Evolutionary conservation across 1,140 invertebrate species (phyloP).

Genomic region (Euwallacea similis): DNA sequence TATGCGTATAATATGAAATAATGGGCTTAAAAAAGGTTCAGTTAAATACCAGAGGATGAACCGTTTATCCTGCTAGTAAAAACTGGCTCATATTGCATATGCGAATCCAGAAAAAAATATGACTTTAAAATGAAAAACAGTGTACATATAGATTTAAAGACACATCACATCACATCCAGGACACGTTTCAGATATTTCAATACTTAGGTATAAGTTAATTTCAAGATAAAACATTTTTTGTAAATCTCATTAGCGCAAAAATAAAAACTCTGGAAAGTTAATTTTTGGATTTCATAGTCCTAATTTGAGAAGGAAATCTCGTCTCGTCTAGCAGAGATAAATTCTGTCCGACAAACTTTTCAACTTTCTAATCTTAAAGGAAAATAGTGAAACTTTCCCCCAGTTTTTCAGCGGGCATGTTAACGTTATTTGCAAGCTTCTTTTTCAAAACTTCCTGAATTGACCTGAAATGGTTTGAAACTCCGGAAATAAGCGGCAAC

Average conservation of each 20-base stretch:
- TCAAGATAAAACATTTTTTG: not conserved
- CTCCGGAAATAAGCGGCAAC: not conserved
- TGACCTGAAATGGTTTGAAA: not conserved
- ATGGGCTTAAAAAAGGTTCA: no score
- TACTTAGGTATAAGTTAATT: not conserved
- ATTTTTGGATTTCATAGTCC: conserved; percentile 27
- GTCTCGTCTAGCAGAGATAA: conserved; percentile 22
- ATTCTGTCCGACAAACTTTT: conserved; percentile 35
- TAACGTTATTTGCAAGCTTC: conserved; percentile 3
- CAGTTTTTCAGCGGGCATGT: conserved; percentile 17
- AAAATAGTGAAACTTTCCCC: conserved; percentile 24
- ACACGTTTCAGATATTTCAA: not conserved
- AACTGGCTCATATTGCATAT: no score
- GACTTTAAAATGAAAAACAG: no score
- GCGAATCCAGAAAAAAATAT: no score
- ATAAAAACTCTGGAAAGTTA: conserved; percentile 29
- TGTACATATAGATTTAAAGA: no score
- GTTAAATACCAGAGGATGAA: no score
- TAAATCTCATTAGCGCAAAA: conserved; percentile 15
- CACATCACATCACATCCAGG: no score
- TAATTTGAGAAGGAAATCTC: conserved; percentile 30
- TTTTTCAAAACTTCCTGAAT: not conserved
- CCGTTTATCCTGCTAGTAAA: no score
- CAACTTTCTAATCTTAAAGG: conserved; percentile 28
- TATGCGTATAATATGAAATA: no score